These are phyloP conservation scores for Rotaria magnacalcarata DNA, from an alignment of 2,888 invertebrate genomes.

Conservation along the genomic window DNA sequence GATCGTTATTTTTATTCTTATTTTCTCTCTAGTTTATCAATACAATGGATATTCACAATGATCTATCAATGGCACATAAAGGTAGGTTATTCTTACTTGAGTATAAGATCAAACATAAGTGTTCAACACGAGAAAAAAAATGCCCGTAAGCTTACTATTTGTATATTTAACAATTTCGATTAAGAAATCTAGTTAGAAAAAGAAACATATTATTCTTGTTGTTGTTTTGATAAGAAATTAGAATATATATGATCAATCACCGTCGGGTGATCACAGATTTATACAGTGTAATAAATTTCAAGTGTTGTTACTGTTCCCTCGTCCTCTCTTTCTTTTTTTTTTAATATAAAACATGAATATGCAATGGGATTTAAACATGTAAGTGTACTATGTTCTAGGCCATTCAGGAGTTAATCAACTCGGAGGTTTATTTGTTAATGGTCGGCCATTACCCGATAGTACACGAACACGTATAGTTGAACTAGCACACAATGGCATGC, in stretches of 20 bases:
- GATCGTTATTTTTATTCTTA: neutral
- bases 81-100: constrained; percentile 19
- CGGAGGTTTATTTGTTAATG: constrained; percentile 48
- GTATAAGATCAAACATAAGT: neutral
- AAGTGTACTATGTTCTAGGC: constrained; percentile 11
- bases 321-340: neutral
- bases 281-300: neutral
- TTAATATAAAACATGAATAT: constrained; percentile 28
- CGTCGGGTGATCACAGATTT: neutral
- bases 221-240: constrained; percentile 27
- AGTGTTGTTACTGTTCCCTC: neutral
- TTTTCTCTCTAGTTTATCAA: neutral
- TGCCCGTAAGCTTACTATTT: neutral
- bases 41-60: constrained; percentile 11
- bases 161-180: neutral
- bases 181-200: neutral
- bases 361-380: neutral
- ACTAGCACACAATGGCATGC: constrained; percentile 47
- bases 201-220: neutral
- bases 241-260: constrained; percentile 13
- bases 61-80: constrained; percentile 26
- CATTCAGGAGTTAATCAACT: constrained; percentile 48
- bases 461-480: constrained; percentile 47
- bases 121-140: neutral
- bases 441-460: constrained; percentile 47